Base-by-base conservation (phyloP, 35 echinoderm and acorn worm genomes). In the Hemicentrotus pulcherrimus region DNA sequence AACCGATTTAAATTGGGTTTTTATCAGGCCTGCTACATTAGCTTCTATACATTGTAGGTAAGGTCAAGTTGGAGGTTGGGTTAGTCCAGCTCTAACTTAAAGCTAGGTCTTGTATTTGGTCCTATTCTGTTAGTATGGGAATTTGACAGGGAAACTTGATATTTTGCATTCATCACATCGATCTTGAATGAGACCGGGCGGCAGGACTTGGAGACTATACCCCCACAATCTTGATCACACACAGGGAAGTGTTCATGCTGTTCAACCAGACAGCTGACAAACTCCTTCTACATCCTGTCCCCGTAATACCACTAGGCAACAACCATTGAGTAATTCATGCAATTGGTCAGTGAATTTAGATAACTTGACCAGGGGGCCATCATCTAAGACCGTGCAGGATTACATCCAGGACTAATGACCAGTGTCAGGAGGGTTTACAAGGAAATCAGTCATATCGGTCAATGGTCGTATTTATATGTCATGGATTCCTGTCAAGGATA, bases 231-330 rank as follows among this genome's bases (percentile, higher is more conserved):
- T 90, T 90, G 88, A 30, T 47, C 88, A 90, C 88, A 90, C 88
- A 90, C 88, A 90, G 88, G 88, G 33, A 90, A 90, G 88, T 90
- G 14, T 45, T 33, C 88, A 90, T 90, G 88, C 88, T 90, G 88
- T 47, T 90, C 88, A 22, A 33, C 19, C 31, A 90, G 46, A 90
- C 88, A 90, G 88, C 88, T 90, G 88, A 90, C 88, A 24, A 15
- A 33, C 46, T 28, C 19, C 15, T 41, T 41, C 32, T 9, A 90
- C 15, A 35, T 47, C 46, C 32, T 24, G 88, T 47, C 88, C 19
- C 31, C 10, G n/a, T 88, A 85, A 88, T 35, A 18, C 88, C 88
- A 46, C 88, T 78, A 78, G 28, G 65, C 65, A 90, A 90, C 46
- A 47, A 47, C 32, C 88, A 90, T 45, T 45, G 88, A 90, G 31